These are phyloP conservation scores for Lepidocolaptes lacrymiger DNA, from an alignment of 2,797 vertebrate species.

Conservation along the genomic window DNA sequence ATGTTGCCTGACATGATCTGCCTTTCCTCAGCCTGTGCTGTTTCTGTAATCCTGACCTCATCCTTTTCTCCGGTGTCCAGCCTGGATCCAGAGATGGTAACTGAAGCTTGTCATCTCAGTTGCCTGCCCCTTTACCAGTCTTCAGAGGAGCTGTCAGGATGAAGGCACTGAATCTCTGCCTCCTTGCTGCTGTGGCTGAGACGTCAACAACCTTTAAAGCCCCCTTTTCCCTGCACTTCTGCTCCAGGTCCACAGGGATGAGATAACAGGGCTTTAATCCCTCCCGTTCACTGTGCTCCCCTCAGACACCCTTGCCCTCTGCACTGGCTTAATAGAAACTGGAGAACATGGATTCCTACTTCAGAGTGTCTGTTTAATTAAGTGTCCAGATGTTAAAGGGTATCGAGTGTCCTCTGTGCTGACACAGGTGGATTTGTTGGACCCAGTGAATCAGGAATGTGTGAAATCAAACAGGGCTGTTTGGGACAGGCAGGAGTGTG, in stretches of 20 bases:
- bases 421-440: neutral
- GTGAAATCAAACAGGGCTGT: neutral
- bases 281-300: neutral
- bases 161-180: neutral
- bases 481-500: neutral
- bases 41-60: slow-evolving; percentile 51
- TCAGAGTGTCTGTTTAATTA: neutral
- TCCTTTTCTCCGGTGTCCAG: slow-evolving; percentile 1
- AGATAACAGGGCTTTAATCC: neutral
- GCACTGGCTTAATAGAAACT: neutral
- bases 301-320: neutral
- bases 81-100: neutral
- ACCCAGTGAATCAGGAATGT: neutral
- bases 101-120: neutral
- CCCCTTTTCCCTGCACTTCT: neutral
- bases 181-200: neutral
- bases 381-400: neutral
- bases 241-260: neutral
- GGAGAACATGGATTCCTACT: neutral
- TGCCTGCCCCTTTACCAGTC: neutral
- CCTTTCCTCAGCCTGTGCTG: slow-evolving; percentile 6
- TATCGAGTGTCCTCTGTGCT: neutral
- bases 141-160: neutral
- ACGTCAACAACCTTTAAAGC: neutral
- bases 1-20: neutral